phyloP scores from a whole-genome alignment of 2,113 vertebrate genomes.

The Eurypyga helias region DNA sequence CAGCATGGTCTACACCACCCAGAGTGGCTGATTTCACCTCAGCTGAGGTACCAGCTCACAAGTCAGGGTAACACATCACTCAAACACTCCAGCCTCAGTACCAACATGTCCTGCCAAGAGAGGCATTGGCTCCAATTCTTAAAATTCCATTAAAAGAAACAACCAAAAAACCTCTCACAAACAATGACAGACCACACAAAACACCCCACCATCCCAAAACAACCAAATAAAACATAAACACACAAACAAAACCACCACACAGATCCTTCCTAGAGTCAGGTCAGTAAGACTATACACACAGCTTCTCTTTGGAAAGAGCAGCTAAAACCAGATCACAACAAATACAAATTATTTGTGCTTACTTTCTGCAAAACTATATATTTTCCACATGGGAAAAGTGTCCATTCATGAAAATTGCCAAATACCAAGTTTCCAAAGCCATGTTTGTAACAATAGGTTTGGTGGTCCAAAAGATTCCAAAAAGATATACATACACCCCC shows the following conservation, averaged over 20 bases:
- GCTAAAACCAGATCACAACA: not conserved
- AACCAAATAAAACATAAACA: not conserved
- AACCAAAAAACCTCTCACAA: not conserved
- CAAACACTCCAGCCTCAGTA: not conserved
- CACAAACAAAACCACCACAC: not conserved
- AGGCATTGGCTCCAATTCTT: not conserved
- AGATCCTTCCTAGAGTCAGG: not conserved
- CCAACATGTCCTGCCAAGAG: not conserved
- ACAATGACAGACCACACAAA: too few species aligned
- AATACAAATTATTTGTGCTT: not conserved
- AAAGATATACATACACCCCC: not conserved
- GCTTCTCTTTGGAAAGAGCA: not conserved
- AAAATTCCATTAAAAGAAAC: not conserved
- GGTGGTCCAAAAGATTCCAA: not conserved
- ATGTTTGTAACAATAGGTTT: rapidly evolving
- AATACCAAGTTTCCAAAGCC: not conserved
- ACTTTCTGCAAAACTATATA: not conserved
- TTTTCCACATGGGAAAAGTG: not conserved
- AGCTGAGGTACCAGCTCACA: not conserved
- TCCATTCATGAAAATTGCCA: not conserved
- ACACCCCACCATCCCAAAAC: too few species aligned
- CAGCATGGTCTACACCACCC: rapidly evolving
- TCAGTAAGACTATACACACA: not conserved
- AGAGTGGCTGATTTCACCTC: not conserved
- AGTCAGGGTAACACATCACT: not conserved